A percentile compares a stretch with the other conserved stretches of the same genome.
Evolutionary conservation across 2,113 vertebrate species (phyloP).

Genomic region (western clawed frog (Xenopus tropicalis)): UCB_Xtro_10.0 CM004443.2:109573501-109574000

Average conservation of each 20-base stretch:
- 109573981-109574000: too few species aligned
- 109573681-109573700: constrained; percentile 12
- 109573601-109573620: neutral
- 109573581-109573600: neutral
- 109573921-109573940: too few species aligned
- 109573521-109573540: too few species aligned
- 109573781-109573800: neutral
- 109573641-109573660: neutral
- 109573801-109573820: neutral
- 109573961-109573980: too few species aligned
- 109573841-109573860: neutral
- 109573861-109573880: too few species aligned
- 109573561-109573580: neutral
- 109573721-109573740: constrained; percentile 13
- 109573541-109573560: too few species aligned
- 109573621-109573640: neutral
- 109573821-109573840: neutral
- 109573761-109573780: constrained; percentile 38
- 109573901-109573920: too few species aligned
- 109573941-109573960: too few species aligned
- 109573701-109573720: constrained; percentile 14
- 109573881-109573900: too few species aligned
- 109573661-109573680: constrained; percentile 7
- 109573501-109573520: too few species aligned
- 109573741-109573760: constrained; percentile 20